These are phyloP conservation scores for Myotis findleyi DNA, from an alignment of 2,797 vertebrate genomes.

Conservation along the genomic window DNA sequence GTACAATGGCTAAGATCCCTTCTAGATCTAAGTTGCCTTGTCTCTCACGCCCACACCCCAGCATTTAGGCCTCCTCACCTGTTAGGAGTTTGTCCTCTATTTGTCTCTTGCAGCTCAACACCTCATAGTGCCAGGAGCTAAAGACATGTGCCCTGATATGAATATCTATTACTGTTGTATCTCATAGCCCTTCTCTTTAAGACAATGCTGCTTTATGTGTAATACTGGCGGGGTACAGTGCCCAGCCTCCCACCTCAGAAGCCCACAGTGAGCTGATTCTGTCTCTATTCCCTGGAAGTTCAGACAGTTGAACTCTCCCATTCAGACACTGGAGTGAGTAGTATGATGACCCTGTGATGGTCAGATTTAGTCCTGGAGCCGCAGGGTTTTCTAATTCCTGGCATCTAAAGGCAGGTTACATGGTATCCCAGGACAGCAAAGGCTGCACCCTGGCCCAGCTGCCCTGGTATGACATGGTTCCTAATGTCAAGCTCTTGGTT, in stretches of 20 bases:
- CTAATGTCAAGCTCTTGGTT: background rate
- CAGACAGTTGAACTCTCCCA: background rate
- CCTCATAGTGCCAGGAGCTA: background rate
- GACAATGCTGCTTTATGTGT: background rate
- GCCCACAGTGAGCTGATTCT: background rate
- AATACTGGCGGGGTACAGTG: background rate
- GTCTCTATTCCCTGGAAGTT: background rate
- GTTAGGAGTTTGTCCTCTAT: background rate
- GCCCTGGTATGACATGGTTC: background rate
- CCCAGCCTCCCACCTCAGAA: background rate
- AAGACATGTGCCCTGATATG: background rate
- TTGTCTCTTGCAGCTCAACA: slow-evolving; percentile 2
- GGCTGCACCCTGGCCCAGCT: background rate
- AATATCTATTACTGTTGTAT: background rate
- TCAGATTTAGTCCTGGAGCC: background rate
- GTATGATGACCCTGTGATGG: background rate
- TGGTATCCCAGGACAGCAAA: background rate
- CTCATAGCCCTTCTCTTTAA: background rate
- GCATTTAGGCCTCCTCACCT: background rate
- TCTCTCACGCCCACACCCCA: background rate
- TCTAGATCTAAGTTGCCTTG: background rate
- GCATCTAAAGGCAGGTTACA: background rate
- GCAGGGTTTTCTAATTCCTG: background rate
- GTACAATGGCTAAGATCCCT: background rate
- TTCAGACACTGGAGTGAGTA: background rate